Base-by-base conservation (phyloP, 2,888 invertebrate species). In the Archips crataeganus region DNA sequence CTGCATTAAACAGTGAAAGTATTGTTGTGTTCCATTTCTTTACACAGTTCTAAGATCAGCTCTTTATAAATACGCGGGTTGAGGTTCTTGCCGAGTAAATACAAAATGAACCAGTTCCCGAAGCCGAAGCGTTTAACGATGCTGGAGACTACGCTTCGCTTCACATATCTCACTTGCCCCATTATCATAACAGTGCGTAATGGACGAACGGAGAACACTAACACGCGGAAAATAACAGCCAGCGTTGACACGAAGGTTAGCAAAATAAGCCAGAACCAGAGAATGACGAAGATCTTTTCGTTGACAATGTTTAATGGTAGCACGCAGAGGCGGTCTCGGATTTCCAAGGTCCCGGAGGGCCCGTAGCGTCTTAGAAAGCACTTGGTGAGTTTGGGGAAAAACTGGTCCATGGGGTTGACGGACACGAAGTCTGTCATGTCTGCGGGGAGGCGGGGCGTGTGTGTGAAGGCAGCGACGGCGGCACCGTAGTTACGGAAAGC, bases 91-190 rank as follows among this genome's bases (percentile, higher is more conserved):
- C 97, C 96, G 63, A 98, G 92, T 83, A 97, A 96, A 85, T 97
- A 96, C 10, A 98, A 88, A 49, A 98, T 85, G 86, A 97, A 98
- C 96, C 97, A 98, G 86, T 98, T 97, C 0, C 97, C 97, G 75
- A 96, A 96, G 70, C 95, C 94, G 59, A 96, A 91, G 70, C 88
- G 88, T 74, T 90, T 91, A 0, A 95, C 93, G 75, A 96, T 93
- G 67, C 89, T 89, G 0, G 92, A 91, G 6, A 96, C 94, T 54
- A 94, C 87, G 78, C 90, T 92, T 39, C 90, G 91, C 71, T 96
- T 94, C 32, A 95, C 94, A 78, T 87, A 88, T 70, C 96, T 92
- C 45, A 96, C 91, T 78, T 96, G 96, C 0, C 96, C 96, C 84
- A 95, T 94, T 34, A 97, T 90, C 80, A 97, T 92, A 77, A 95